Evolutionary conservation across 2,888 invertebrate species (phyloP).

Genomic region (Xiphydria camelus): DNA sequence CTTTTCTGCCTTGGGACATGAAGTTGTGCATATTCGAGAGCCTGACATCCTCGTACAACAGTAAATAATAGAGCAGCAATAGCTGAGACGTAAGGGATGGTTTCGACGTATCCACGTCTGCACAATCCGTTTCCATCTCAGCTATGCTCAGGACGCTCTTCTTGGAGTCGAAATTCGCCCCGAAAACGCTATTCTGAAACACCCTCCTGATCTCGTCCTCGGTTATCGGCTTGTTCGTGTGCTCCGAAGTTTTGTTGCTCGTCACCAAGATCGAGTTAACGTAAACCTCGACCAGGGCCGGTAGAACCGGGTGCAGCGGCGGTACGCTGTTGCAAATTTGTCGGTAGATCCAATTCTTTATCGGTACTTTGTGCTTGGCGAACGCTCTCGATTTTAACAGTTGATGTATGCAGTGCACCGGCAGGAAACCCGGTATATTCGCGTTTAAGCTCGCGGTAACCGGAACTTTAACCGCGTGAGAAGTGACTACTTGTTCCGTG

Average conservation of each 20-base stretch:
- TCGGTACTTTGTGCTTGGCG: slow-evolving; percentile 93
- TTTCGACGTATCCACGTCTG: slow-evolving; percentile 64
- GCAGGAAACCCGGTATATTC: slow-evolving; percentile 87
- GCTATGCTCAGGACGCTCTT: slow-evolving; percentile 59
- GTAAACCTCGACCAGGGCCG: slow-evolving; percentile 91
- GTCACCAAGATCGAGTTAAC: slow-evolving; percentile 86
- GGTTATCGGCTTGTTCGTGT: slow-evolving; percentile 87
- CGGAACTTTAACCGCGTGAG: slow-evolving; percentile 94
- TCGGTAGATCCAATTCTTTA: slow-evolving; percentile 94
- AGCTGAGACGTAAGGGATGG: slow-evolving; percentile 83
- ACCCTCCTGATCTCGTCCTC: slow-evolving; percentile 87
- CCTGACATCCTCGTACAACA: slow-evolving; percentile 90
- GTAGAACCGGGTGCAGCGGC: slow-evolving; percentile 93
- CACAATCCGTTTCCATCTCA: slow-evolving; percentile 63
- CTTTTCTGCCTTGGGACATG: slow-evolving; percentile 70
- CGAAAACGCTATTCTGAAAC: slow-evolving; percentile 77
- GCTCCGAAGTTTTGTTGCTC: slow-evolving; percentile 70
- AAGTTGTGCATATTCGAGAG: slow-evolving; percentile 72
- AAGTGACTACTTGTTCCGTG: slow-evolving; percentile 94
- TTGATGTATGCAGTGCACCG: slow-evolving; percentile 96
- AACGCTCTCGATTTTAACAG: slow-evolving; percentile 91
- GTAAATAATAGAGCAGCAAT: slow-evolving; percentile 85
- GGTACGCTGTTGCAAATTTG: slow-evolving; percentile 87
- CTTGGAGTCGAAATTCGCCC: slow-evolving; percentile 70
- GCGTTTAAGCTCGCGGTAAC: slow-evolving; percentile 89